Base-by-base conservation (phyloP, 2,888 invertebrate species). In the Esperia sulphurella region DNA sequence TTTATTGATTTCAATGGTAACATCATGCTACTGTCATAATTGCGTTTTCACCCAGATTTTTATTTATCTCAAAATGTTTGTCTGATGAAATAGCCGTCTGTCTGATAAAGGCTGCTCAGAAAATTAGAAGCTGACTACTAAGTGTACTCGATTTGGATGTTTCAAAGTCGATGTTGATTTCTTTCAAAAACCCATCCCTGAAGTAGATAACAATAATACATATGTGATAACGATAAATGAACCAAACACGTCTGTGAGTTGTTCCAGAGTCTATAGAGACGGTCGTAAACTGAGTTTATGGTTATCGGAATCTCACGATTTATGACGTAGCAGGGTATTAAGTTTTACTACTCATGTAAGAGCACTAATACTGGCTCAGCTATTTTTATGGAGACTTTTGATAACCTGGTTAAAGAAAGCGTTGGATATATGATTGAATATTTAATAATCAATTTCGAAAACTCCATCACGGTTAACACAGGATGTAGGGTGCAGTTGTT, bases 311-410 rank as follows among this genome's bases (percentile, higher is more conserved):
- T 58, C 58, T 55, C 50, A 43, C 57, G 53, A 60, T 60, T 66
- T 61, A 65, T 58, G 57, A 52, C 58, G 55, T 53, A 54, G 55
- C 55, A 59, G 59, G 59, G 57, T 57, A 63, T 59, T 61, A 50
- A 50, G 43, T 46, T 50, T 45, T 50, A 50, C 46, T 50, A 45
- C 41, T 30, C 39, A 12, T 41, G 41, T 43, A 33, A 12, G 39
- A 14, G 39, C 39, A 39, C 39, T 39, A 39, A 39, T 39, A 39
- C 14, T 14, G 39, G 9, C 14, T 8, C n/a, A 39, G 39, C 13
- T 39, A 35, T 35, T 40, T 40, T 40, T 40, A 40, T 40, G 40
- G 40, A 21, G 21, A 40, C 5, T 40, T 14, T 40, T 21, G 40
- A 40, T 14, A 10, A 13, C 13, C 28, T 40, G 14, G 14, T 40